Evolutionary conservation across 1,140 invertebrate genomes (phyloP).

Genomic region (Leptinotarsa defecta): DNA sequence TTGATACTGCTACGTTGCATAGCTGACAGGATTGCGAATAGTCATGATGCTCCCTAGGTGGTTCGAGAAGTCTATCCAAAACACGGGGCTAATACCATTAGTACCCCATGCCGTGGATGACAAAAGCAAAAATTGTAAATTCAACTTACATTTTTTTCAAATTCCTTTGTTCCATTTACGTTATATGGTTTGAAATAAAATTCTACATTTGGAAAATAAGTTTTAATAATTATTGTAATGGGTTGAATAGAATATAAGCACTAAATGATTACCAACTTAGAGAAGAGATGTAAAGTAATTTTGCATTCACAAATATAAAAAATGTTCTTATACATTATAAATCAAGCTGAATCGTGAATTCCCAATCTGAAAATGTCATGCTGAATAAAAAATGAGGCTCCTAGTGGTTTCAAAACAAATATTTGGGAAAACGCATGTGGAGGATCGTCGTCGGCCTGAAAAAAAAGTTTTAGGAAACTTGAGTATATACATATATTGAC

Average conservation of each 20-base stretch:
- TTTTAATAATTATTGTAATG: constrained; percentile 37
- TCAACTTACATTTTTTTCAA: not conserved
- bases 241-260: constrained; percentile 31
- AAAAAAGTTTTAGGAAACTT: constrained; percentile 42
- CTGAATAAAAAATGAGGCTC: constrained; percentile 84
- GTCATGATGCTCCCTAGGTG: no score
- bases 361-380: constrained; percentile 92
- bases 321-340: constrained; percentile 24
- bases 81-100: no score
- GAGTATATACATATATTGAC: no score
- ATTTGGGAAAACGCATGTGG: constrained; percentile 88
- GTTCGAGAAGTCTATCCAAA: no score
- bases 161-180: not conserved
- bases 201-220: constrained; percentile 39
- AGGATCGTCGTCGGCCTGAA: constrained; percentile 90
- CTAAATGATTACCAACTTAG: constrained; percentile 29
- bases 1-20: no score
- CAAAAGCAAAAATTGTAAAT: no score
- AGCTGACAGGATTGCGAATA: no score
- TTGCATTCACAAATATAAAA: constrained; percentile 18
- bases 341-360: constrained; percentile 76
- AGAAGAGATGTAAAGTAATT: constrained; percentile 9
- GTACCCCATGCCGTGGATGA: no score
- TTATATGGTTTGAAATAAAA: not conserved
- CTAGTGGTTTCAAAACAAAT: constrained; percentile 86